Evolutionary conservation across 1,140 invertebrate species (phyloP).

Genomic region (Asobara japonica): DNA sequence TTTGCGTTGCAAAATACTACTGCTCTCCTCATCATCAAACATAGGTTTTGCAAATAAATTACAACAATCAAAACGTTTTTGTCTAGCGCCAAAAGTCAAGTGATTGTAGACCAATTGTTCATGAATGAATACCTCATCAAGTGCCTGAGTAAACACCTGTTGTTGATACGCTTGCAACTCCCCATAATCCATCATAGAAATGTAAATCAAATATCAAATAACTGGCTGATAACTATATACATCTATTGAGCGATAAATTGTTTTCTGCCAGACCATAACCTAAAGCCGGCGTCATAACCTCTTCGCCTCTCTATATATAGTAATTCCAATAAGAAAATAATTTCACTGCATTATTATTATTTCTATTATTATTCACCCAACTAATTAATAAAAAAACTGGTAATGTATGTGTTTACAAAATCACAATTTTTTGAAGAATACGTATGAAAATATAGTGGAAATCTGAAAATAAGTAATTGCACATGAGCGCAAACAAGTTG

Average conservation of each 20-base stretch:
- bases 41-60: no score
- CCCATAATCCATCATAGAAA: slow-evolving; percentile 15
- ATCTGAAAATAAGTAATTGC: not conserved
- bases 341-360: not conserved
- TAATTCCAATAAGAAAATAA: not conserved
- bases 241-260: not conserved
- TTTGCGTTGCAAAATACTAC: no score
- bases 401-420: not conserved
- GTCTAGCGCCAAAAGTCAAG: no score
- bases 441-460: not conserved
- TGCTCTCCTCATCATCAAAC: no score
- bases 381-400: not conserved
- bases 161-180: slow-evolving; percentile 21
- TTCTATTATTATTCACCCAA: not conserved
- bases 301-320: not conserved
- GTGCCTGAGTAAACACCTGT: slow-evolving; percentile 12
- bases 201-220: slow-evolving; percentile 11
- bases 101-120: not conserved
- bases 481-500: slow-evolving; percentile 11
- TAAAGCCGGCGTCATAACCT: slow-evolving; percentile 8
- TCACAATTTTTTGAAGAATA: not conserved
- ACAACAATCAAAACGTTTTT: no score
- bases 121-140: slow-evolving; percentile 13
- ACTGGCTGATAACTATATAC: not conserved
- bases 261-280: not conserved